Evolutionary conservation across 2,888 invertebrate genomes (phyloP), one percentile per base, ranked within the genome.

Genomic region (Troides helena): DNA sequence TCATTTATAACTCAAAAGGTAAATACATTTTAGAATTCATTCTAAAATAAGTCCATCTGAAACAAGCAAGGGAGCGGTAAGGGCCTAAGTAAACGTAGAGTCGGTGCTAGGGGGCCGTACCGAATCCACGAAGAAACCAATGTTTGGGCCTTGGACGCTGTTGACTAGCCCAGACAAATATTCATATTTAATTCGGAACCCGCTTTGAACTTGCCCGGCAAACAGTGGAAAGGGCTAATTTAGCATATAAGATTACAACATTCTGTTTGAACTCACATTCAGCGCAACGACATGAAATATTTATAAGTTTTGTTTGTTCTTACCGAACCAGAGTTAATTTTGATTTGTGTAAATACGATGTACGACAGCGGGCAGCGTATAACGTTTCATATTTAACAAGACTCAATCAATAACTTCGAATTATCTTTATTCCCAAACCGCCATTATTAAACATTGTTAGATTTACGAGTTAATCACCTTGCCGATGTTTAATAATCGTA

Each of bases 121-220:
- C 83, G 86, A 85, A 87, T 86, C 85, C 82, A 79, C 75, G 83
- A 87, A 88, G 89, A 88, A 87, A 85, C 83, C 81, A 78, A 78
- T 76, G 79, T 77, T 78, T 83, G 84, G 85, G 87, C 86, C 83
- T 82, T 78, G 81, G 81, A 84, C 84, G 80, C 82, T 82, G 83
- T 82, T 84, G 82, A 82, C 80, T 81, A 81, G 78, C 79, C 81
- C 84, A 81, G 85, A 82, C 90, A 88, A 90, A 91, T 89, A 90
- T 90, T 89, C 89, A 92, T 92, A 90, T 90, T 90, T 90, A 89
- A 92, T 91, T 89, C 85, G 79, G 78, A 76, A 75, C 78, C 75
- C 77, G 78, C 81, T 87, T 84, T 85, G 82, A 82, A 75, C 74
- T 80, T 78, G 80, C 78, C 85, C 87, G 84, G 85, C 82, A 85